Evolutionary conservation across 2,797 vertebrate genomes (phyloP), one percentile per base, ranked within the genome.

Genomic region (Denticeps clupeoides): DNA sequence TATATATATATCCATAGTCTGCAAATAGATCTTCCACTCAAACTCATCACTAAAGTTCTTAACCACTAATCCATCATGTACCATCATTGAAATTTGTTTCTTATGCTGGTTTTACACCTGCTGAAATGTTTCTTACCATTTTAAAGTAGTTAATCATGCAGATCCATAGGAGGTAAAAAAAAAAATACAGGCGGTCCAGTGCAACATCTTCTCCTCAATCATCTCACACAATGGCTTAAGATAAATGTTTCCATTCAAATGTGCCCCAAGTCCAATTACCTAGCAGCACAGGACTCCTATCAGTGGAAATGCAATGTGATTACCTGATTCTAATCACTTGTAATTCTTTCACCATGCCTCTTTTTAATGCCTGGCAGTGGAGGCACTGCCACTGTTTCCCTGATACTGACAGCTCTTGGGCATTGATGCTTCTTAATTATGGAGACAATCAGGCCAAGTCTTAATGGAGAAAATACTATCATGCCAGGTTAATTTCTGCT

Each of bases 351-450:
- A 50, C 54, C 61, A 54, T 37, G 41, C 31, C n/a, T 16, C 45
- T 56, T 74, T 67, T 58, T 60, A 11, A 28, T 4, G 10, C 27
- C 9, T 50, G 49, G 59, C 62, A 64, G 63, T 63, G 69, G 41
- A 45, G 29, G 46, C 19, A 61, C 51, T 58, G 31, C 24, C 57
- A 54, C 58, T 64, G 55, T 43, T 32, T 31, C 28, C 71, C 65
- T 67, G 73, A 76, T 72, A 64, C 63, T 48, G 55, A 46, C 57
- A 53, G 63, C 66, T 72, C 65, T 32, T 47, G 58, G 70, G 72
- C 63, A 55, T 58, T 67, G 71, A 80, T 79, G 67, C 64, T 73
- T 75, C 72, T 76, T 77, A 77, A 81, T 83, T 78, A 79, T 65
- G 55, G 13, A 63, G 66, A 78, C 75, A 71, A 77, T 65, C 44